These are phyloP conservation scores for Tipula unca DNA, from an alignment of 2,888 invertebrate genomes.

Conservation along the genomic window DNA sequence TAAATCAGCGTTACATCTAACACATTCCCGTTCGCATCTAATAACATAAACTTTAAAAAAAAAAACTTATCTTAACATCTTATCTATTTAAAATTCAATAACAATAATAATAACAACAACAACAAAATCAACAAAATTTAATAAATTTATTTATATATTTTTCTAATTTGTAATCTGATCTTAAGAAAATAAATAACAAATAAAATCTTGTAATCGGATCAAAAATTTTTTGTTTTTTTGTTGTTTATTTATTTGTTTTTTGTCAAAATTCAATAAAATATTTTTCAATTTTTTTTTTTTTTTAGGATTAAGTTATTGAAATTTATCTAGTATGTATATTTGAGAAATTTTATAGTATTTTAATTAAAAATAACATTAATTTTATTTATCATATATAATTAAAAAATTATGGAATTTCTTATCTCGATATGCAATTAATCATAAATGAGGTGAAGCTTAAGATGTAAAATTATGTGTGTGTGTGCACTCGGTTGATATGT, in stretches of 20 bases:
- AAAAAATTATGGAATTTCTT: background rate
- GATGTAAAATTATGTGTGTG: background rate
- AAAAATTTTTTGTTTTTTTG: background rate
- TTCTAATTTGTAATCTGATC: constrained; percentile 8
- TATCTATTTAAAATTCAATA: background rate
- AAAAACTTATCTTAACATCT: background rate
- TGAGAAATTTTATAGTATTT: background rate
- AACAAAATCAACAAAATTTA: background rate
- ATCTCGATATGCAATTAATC: background rate
- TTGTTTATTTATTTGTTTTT: background rate
- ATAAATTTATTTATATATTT: background rate
- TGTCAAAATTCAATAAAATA: constrained; percentile 2
- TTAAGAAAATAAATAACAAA: constrained; percentile 8
- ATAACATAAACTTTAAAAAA: background rate
- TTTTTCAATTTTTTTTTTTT: background rate
- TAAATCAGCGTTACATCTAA: background rate
- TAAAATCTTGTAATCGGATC: constrained; percentile 14
- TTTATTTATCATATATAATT: constrained; percentile 14
- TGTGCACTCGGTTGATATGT: background rate
- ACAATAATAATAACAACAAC: background rate
- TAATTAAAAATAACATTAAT: constrained; percentile 8
- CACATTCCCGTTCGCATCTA: background rate
- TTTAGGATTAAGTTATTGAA: background rate
- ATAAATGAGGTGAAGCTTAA: background rate
- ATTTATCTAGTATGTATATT: background rate